Evolutionary conservation across 1,140 invertebrate genomes (phyloP), one percentile per base, ranked within the genome.

Genomic region (Cydia pomonella): DNA sequence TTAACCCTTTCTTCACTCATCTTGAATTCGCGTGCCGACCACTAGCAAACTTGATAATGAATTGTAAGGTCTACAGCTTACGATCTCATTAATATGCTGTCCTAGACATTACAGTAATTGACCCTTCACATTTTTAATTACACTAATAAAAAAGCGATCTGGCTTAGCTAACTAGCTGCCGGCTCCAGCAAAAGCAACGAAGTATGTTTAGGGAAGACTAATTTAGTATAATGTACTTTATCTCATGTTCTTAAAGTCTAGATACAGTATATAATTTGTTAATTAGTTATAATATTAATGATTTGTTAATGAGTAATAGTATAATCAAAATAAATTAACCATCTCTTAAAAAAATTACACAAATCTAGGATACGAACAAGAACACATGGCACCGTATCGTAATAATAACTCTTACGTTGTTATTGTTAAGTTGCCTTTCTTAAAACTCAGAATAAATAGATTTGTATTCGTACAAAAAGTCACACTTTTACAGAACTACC

Each of bases 1-100:
- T 95, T 94, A 3, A 97, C 94, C 88, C 93, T 94, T 71, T 94
- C 93, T 41, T 88, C 89, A 53, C 84, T 86, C 86, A 91, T 93
- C 80, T 80, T 87, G 41, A 72, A 29, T 62, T 38, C 23, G 44
- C 71, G 1, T 33, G 12, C 10, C 9, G 1, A 69, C 38, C 47
- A 18, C 18, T 25, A 2, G 29, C 47, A 21, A n/a, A 75, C 21
- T 71, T 33, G 29, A n/a, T 29, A 25, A 66, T 63, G 29, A 27
- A 44, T 10, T 21, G 29, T 21, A 16, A 27, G 41, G 44, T 33
- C 21, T 53, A 74, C 21, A 23, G 16, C 41, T 38, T 50, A 50
- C 25, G 27, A 53, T 29, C 73, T 21, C 41, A 29, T 18, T 41
- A 29, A 75, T 25, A 13, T 66, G 66, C 33, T 75, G 63, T 53